Evolutionary conservation across 2,113 vertebrate species (phyloP), one percentile per base, ranked within the genome.

Genomic region (Grammomys surdaster): DNA sequence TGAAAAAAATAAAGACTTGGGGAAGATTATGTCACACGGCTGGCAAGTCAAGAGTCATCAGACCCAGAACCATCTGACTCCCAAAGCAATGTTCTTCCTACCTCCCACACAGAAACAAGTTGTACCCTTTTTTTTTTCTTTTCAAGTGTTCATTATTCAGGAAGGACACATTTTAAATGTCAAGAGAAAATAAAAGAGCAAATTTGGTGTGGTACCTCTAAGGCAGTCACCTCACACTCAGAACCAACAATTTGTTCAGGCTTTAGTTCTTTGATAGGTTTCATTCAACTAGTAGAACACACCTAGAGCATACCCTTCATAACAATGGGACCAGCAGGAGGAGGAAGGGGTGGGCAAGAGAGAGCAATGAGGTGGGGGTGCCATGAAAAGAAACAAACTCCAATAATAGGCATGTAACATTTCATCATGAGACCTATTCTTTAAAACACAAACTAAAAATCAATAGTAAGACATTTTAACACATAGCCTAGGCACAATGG

Each of bases 1-100:
- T 67, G 65, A 67, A 97, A 87, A 86, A 97, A 90, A 69, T 10
- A 90, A 87, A 96, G n/a, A 6, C 56, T 78, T 89, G 75, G 28
- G 28, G 67, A 77, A 78, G 43, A 70, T 20, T 36, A 22, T 20
- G 67, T 90, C 90, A 73, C 51, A 48, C 31, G 65, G 33, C 26
- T 76, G 51, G 19, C 40, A 40, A 95, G 58, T 78, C 73, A n/a
- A 58, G 90, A 75, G 8, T 89, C 92, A 60, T 88, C 36, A 88
- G 93, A 16, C 22, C 46, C n/a, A 86, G 48, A 48, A 76, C 93
- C 33, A 17, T 36, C 73, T 84, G 91, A 90, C 86, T 48, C 58
- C 78, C 72, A 86, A 93, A 91, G 40, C 91, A 43, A 60, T 48
- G 8, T 43, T 80, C 72, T 78, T 90, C 81, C 93, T 48, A 5